A percentile compares a stretch with the other conserved stretches of the same genome.
Evolutionary conservation across 2,113 vertebrate genomes (phyloP).

Genomic region (Nothocercus julius): DNA sequence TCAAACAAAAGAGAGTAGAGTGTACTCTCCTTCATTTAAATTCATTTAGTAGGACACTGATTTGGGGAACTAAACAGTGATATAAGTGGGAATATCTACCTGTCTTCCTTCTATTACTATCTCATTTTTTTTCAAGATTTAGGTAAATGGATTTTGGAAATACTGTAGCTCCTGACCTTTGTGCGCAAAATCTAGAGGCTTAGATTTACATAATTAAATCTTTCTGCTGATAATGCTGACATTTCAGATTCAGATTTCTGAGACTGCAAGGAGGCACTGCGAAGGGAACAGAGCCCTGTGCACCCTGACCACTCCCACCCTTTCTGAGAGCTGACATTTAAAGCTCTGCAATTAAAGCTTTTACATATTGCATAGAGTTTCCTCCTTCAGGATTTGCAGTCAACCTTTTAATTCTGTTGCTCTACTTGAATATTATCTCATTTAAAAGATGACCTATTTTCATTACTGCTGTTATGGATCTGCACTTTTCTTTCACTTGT

Average conservation of each 20-base stretch:
- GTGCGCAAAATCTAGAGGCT: background rate
- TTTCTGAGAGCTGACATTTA: conserved; percentile 29
- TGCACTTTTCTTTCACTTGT: background rate
- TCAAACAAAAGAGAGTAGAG: background rate
- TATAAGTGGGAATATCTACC: background rate
- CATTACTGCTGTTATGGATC: background rate
- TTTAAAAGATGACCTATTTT: background rate
- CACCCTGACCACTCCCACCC: background rate
- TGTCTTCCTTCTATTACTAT: background rate
- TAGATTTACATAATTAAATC: background rate
- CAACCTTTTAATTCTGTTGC: conserved; percentile 1
- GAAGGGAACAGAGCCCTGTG: background rate
- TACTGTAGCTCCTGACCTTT: background rate
- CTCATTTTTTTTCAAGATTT: background rate
- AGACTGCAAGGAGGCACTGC: background rate
- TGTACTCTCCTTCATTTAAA: background rate
- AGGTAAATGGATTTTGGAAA: background rate
- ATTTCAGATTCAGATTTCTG: conserved; percentile 36
- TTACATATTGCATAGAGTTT: background rate
- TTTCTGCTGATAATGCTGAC: conserved; percentile 22
- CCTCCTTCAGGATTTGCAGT: background rate
- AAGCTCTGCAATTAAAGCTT: conserved; percentile 9
- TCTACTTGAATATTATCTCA: background rate
- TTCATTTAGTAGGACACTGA: background rate
- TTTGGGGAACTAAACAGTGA: background rate